Base-by-base conservation (phyloP, 2,113 vertebrate species). In the Atractosteus spatula region DNA sequence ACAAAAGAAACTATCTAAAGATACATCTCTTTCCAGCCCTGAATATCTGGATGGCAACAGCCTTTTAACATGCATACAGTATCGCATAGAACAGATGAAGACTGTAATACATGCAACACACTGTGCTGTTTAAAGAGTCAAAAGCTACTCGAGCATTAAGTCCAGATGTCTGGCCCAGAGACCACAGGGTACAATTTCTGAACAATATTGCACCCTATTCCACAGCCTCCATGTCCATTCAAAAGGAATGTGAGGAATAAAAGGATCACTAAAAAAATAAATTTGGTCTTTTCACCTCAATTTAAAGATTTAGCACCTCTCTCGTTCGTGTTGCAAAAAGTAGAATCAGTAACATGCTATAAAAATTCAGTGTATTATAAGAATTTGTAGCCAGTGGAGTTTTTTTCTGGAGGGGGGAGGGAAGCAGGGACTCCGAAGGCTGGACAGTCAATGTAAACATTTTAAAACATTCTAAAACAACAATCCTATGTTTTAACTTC, bases 391-490 rank as follows among this genome's bases (percentile, higher is more conserved):
- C 44, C 10, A 10, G 17, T 42, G 44, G 14, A 65, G 29, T 65
- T 66, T 55, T 13, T 45, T 70, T 44, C 16, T 43, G 42, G 44
- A 54, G 57, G 14, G 41, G 41, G 47, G 61, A 71, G 66, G 74
- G 41, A 78, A 75, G 78, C 69, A 72, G 72, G 83, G 29, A 75
- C 41, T 68, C 76, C 78, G 79, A 78, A 55, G 82, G 81, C 79
- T 81, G 71, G 85, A 84, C 82, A 81, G 82, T 62, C n/a, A 55
- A 82, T 88, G 89, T 91, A 89, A 91, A 91, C 89, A 87, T 87
- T 76, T 81, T 68, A 80, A 75, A 72, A 16, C 12, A 56, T 56
- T 29, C 29, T 29, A 29, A 29, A 69, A 69, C 17, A 41, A 65
- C 81, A 80, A 74, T 56, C 82, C 79, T 83, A 82, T 80, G 79